These are phyloP conservation scores for Orientallactaga bullata DNA, from an alignment of 2,113 vertebrate genomes.

Conservation along the genomic window DNA sequence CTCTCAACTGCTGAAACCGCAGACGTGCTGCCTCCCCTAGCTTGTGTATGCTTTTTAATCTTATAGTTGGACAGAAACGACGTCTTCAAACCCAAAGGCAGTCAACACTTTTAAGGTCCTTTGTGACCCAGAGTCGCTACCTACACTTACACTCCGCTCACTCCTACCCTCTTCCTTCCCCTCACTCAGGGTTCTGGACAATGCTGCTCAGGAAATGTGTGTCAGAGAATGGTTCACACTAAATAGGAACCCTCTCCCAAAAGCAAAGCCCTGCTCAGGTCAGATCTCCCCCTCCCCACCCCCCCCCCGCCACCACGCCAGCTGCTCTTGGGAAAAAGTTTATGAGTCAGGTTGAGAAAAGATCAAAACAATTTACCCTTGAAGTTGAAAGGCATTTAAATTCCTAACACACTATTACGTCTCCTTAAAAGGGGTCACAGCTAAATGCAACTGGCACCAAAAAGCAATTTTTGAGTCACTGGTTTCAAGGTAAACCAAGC, in stretches of 20 bases:
- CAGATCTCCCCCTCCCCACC: neutral
- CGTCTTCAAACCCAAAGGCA: neutral
- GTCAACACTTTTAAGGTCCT: too few relatives aligned
- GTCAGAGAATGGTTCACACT: neutral
- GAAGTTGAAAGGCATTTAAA: constrained; percentile 4
- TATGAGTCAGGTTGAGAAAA: constrained; percentile 18
- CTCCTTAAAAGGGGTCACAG: constrained; percentile 14
- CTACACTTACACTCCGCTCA: neutral
- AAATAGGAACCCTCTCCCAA: neutral
- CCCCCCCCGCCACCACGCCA: too few relatives aligned
- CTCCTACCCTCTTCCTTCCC: neutral
- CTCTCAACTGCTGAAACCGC: neutral
- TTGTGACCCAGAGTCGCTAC: neutral
- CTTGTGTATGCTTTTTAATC: neutral
- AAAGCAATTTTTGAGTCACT: constrained; percentile 3
- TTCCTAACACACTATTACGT: neutral
- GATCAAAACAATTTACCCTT: constrained; percentile 15
- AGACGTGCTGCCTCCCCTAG: neutral
- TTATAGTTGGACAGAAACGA: neutral
- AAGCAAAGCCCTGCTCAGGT: neutral
- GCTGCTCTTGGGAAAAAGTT: constrained; percentile 26
- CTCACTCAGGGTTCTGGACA: neutral
- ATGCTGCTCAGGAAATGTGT: neutral
- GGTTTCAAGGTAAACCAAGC: constrained; percentile 44
- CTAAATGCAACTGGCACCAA: constrained; percentile 31